Conservation (phyloP, 2,113 vertebrate genomes). For the Ptilorrhoa leucosticta region DNA sequence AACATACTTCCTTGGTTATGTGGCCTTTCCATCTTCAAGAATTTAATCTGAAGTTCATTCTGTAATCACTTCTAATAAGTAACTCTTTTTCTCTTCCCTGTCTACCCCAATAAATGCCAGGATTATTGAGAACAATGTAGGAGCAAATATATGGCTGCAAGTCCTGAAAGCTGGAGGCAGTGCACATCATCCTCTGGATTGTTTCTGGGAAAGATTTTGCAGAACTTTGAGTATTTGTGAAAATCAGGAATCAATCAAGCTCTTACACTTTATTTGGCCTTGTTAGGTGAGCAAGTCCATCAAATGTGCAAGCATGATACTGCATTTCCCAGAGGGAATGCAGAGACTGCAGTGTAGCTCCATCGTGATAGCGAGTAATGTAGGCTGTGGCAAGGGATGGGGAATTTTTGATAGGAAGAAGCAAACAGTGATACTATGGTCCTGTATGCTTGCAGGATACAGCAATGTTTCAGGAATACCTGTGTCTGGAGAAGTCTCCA, state of each 20-base stretch:
- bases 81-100: not conserved
- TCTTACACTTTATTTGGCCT: not conserved
- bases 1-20: not conserved
- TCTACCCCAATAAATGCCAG: not conserved
- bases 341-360: not conserved
- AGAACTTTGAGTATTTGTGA: not conserved
- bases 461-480: not conserved
- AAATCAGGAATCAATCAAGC: not conserved
- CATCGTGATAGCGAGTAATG: accelerated
- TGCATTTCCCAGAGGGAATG: not conserved
- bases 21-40: not conserved
- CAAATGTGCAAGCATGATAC: not conserved
- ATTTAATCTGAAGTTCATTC: not conserved
- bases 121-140: not conserved
- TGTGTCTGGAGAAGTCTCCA: not conserved
- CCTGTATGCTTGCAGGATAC: not conserved
- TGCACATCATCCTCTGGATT: not conserved
- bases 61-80: not conserved
- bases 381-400: not conserved
- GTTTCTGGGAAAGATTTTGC: not conserved
- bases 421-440: not conserved
- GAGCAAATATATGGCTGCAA: not conserved
- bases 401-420: not conserved
- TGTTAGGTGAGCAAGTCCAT: not conserved
- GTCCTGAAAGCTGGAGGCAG: not conserved